Evolutionary conservation across 2,797 vertebrate species (phyloP).

Genomic region (Rhynchotus rufescens): DNA sequence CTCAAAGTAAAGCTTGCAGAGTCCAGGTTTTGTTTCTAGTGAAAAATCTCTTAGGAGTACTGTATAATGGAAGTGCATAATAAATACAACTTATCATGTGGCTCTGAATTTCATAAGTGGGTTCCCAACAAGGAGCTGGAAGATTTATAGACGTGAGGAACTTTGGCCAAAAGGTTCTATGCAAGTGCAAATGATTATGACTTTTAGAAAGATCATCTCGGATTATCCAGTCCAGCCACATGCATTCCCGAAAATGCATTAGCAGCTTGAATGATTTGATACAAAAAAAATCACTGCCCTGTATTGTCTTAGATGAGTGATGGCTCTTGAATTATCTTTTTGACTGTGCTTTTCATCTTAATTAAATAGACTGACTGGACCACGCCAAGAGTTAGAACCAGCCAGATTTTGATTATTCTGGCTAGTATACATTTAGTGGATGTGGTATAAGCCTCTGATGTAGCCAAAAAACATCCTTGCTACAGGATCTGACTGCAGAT

Average conservation of each 20-base stretch:
- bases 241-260: conserved; percentile 36
- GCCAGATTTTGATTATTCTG: conserved; percentile 43
- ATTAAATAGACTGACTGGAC: conserved; percentile 57
- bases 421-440: not conserved
- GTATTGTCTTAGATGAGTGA: conserved; percentile 35
- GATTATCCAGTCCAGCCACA: conserved; percentile 4
- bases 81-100: conserved; percentile 6
- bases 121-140: not conserved
- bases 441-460: not conserved
- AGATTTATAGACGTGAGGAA: conserved; percentile 22
- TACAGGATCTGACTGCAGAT: not conserved
- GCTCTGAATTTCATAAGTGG: conserved; percentile 10
- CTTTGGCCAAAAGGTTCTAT: not conserved
- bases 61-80: not conserved
- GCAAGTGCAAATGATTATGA: conserved; percentile 27
- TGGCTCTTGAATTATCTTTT: conserved; percentile 61
- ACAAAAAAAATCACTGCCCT: conserved; percentile 28
- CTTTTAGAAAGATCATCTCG: conserved; percentile 24
- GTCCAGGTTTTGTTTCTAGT: not conserved
- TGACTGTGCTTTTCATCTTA: conserved; percentile 56
- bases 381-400: conserved; percentile 14
- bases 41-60: not conserved
- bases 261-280: conserved; percentile 7
- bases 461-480: not conserved
- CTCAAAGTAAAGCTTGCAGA: not conserved